Percentiles rank a stretch among this genome's conserved stretches.
Conservation (phyloP, 1,140 invertebrate genomes). For the Lepidurus couesii region DNA sequence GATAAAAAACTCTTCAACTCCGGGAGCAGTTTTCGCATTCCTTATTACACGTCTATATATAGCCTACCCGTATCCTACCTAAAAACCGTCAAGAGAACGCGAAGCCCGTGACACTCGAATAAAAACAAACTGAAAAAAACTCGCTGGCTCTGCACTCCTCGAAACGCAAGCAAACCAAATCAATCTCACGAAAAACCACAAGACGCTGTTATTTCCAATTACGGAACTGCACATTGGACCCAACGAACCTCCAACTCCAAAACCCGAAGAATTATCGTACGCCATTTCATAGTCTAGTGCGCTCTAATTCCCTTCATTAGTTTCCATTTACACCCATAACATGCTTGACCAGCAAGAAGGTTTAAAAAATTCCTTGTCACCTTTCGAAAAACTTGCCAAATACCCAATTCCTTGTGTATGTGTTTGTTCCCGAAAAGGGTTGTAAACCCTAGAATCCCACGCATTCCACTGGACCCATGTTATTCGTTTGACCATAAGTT, state of each 20-base stretch:
- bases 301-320: slow-evolving; percentile 7
- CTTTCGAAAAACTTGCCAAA: not conserved
- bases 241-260: not conserved
- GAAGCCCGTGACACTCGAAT: not conserved
- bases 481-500: slow-evolving; percentile 16
- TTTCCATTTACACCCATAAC: not conserved
- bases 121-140: too few relatives aligned
- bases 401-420: not conserved
- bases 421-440: not conserved
- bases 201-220: not conserved
- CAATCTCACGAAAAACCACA: not conserved
- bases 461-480: not conserved
- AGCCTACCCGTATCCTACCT: not conserved
- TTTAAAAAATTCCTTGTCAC: not conserved
- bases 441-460: not conserved
- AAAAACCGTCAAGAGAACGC: not conserved
- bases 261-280: not conserved
- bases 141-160: not conserved
- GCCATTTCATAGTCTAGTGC: not conserved
- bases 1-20: not conserved
- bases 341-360: not conserved
- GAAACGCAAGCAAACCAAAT: not conserved
- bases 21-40: not conserved
- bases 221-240: not conserved
- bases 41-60: not conserved